Conservation (phyloP, 1,140 invertebrate species). For the Lepidurus apus region DNA sequence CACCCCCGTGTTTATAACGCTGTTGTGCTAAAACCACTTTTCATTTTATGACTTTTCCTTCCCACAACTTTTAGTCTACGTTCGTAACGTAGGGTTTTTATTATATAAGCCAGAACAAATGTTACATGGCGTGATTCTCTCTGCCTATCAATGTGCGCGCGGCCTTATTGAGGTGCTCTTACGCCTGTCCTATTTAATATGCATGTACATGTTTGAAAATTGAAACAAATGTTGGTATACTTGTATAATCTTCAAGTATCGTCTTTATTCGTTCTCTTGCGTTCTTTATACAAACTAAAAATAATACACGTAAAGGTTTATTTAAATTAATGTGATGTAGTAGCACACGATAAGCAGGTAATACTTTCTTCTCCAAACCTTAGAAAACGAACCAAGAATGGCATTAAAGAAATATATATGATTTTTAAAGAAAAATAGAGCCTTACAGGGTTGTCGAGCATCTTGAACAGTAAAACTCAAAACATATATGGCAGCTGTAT, state of each 20-base stretch:
- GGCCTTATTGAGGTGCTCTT: conserved; percentile 18
- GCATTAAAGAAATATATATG: not conserved
- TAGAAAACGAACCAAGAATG: not conserved
- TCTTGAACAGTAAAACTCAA: not conserved
- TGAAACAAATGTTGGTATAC: not conserved
- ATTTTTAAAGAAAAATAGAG: not conserved
- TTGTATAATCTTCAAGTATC: conserved; percentile 13
- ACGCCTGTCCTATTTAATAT: conserved; percentile 2
- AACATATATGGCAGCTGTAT: conserved; percentile 2
- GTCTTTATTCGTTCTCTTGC: not conserved
- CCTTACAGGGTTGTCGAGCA: conserved; percentile 24
- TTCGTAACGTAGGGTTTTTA: not conserved
- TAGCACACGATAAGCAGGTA: conserved; percentile 25
- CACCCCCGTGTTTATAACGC: not conserved
- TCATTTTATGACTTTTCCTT: not conserved
- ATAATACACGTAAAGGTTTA: conserved; percentile 23
- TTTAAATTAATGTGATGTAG: not conserved
- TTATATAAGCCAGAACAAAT: not conserved
- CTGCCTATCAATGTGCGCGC: conserved; percentile 1
- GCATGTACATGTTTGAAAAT: conserved; percentile 3
- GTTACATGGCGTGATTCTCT: conserved; percentile 7
- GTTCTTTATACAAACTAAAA: conserved; percentile 24
- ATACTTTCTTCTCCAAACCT: conserved; percentile 16
- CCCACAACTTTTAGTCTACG: not conserved
- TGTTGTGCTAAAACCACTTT: not conserved